These are phyloP conservation scores for Oreotragus oreotragus DNA, from an alignment of 2,113 vertebrate genomes.

Conservation along the genomic window DNA sequence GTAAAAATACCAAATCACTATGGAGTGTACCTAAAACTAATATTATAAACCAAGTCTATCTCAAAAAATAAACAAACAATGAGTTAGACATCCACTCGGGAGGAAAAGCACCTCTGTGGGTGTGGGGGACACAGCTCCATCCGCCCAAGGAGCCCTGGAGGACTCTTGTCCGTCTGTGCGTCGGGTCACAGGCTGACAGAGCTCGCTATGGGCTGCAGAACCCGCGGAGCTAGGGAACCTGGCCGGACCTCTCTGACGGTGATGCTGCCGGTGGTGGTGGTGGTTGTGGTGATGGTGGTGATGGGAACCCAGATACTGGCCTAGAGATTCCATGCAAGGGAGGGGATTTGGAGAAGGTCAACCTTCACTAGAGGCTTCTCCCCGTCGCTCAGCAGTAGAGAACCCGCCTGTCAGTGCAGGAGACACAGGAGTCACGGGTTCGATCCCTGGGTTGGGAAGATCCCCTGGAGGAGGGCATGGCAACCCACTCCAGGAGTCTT, in stretches of 20 bases:
- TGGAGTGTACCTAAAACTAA: background rate
- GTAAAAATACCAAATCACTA: background rate
- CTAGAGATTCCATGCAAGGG: background rate
- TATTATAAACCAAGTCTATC: background rate
- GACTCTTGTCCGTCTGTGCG: background rate
- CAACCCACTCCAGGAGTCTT: too few relatives aligned
- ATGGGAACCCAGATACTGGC: background rate
- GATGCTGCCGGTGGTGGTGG: background rate
- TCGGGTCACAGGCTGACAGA: background rate
- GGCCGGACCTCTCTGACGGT: background rate
- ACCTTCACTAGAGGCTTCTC: background rate
- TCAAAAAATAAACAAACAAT: background rate
- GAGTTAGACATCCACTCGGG: background rate
- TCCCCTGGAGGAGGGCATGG: too few relatives aligned
- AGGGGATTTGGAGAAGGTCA: background rate
- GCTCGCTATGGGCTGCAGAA: background rate
- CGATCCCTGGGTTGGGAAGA: too few relatives aligned
- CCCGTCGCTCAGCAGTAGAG: accelerated
- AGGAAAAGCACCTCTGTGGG: background rate
- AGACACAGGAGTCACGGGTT: too few relatives aligned
- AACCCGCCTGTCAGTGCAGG: too few relatives aligned
- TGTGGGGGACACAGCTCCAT: background rate
- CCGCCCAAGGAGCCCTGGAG: too few relatives aligned
- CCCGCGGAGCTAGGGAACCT: background rate
- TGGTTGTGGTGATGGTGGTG: too few relatives aligned